Evolutionary conservation across 2,888 invertebrate species (phyloP).

Genomic region (Parnassius apollo): DNA sequence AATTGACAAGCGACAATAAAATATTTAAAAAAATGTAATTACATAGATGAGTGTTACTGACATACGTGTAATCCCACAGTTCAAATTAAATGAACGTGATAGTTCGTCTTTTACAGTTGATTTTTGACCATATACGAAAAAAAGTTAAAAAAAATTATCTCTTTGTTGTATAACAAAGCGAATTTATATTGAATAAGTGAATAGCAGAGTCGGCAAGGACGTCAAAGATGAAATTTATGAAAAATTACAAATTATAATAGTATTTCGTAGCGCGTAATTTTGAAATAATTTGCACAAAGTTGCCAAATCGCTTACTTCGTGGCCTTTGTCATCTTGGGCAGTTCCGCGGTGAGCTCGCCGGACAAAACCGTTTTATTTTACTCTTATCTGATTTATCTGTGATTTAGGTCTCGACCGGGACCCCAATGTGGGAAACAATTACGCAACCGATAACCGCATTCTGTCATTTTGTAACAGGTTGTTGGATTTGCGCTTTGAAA

Average conservation of each 20-base stretch:
- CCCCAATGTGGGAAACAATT: constrained; percentile 62
- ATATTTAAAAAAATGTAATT: too few species aligned
- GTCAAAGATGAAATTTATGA: too few species aligned
- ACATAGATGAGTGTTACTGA: too few species aligned
- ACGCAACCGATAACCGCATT: constrained; percentile 40
- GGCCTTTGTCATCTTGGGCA: constrained; percentile 32
- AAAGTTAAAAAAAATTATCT: too few species aligned
- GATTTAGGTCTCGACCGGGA: constrained; percentile 49
- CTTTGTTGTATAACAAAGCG: too few species aligned
- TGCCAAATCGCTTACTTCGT: constrained; percentile 21
- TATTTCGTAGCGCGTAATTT: too few species aligned
- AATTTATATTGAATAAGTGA: too few species aligned
- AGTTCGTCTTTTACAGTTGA: background rate
- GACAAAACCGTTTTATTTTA: constrained; percentile 53
- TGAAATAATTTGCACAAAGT: too few species aligned
- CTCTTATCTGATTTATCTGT: constrained; percentile 62
- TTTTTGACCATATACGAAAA: background rate
- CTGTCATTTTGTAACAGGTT: constrained; percentile 32
- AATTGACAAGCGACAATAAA: background rate
- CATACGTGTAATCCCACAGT: too few species aligned
- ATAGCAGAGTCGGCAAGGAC: too few species aligned
- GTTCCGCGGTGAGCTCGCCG: constrained; percentile 38
- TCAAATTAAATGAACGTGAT: background rate
- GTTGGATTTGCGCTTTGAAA: constrained; percentile 13
- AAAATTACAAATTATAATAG: too few species aligned